Evolutionary conservation across 2,113 vertebrate species (phyloP), one percentile per base, ranked within the genome.

Genomic region (Pteruthius melanotis): DNA sequence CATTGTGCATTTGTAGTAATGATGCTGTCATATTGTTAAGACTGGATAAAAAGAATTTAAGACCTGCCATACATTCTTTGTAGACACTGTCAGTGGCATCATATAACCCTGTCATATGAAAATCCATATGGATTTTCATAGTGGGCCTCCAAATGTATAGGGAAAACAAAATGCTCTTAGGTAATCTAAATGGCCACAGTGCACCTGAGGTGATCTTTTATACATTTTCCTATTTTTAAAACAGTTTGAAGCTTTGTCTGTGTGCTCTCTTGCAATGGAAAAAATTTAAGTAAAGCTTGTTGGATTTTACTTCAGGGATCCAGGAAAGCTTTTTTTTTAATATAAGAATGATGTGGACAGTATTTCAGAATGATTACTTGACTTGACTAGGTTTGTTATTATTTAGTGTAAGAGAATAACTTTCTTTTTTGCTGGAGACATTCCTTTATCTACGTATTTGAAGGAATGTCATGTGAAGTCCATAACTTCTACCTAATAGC

Each of bases 371-470:
- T 49, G 33, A 57, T 61, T 77, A 9, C 7, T 74, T 83, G 27
- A 83, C 33, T 64, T 52, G n/a, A n/a, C n/a, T 0, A 2, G 11
- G 1, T 37, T 86, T 79, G 24, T 23, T 79, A 30, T 33, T 77
- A 20, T 39, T 78, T 78, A 50, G 8, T 79, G 12, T 59, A 59
- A 76, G 42, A 49, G 44, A 35, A 33, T 26, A 44, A 44, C 7
- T 24, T 20, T 64, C 39, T 75, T 72, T 52, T 66, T 22, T n/a
- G 2, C 30, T 61, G 8, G 54, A 47, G 23, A 21, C 8, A 7
- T 57, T 42, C 7, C 15, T 89, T 4, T 71, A 30, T 21, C 27
- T 83, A 1, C 0, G 0, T 79, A n/a, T 2, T 80, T 37, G 66
- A 50, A 69, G 52, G 59, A 91, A 44, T 12, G 15, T 47, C 23